Evolutionary conservation across 2,888 invertebrate genomes (phyloP), one percentile per base, ranked within the genome.

Genomic region (Auanema sp.): DNA sequence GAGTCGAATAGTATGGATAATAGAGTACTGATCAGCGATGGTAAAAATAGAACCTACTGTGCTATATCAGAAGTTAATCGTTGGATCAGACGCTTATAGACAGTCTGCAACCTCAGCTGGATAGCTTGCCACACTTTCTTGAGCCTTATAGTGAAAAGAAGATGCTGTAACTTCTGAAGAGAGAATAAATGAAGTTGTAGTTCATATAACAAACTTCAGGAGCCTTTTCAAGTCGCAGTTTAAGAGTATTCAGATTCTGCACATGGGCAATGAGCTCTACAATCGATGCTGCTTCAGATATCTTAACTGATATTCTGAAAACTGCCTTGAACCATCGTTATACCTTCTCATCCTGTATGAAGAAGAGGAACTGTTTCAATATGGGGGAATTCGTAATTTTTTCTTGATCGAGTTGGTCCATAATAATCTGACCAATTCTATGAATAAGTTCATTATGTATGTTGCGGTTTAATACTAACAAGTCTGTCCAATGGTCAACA

Each of bases 311-410:
- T n/a, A n/a, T 50, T 50, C 16, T 24, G 50, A 16, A 11, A 50
- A 50, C 12, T 51, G 12, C 11, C 21, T 16, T 51, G 53, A 11
- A 2, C 18, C 8, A 53, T 16, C 33, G n/a, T 12, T 2, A 4
- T 24, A 57, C 62, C 43, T 62, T 56, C 41, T 62, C 62, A 57
- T 62, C 62, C 2, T 50, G 33, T 16, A 62, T 62, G 11, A 50
- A 10, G 11, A 49, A 42, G n/a, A 25, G 1, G 42, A 51, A 62
- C 18, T 42, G 41, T 16, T 23, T 16, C 12, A 62, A 16, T 2
- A 23, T 25, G 1, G 56, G 62, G 25, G 56, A 16, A 5, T 47
- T 23, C n/a, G 50, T 33, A 11, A 62, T 18, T 41, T 40, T 62
- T 21, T 49, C 51, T 3, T 51, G 33, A 16, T 62, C 62, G 8